Evolutionary conservation across 2,113 vertebrate genomes (phyloP).

Genomic region (Cyprinodon tularosa): DNA sequence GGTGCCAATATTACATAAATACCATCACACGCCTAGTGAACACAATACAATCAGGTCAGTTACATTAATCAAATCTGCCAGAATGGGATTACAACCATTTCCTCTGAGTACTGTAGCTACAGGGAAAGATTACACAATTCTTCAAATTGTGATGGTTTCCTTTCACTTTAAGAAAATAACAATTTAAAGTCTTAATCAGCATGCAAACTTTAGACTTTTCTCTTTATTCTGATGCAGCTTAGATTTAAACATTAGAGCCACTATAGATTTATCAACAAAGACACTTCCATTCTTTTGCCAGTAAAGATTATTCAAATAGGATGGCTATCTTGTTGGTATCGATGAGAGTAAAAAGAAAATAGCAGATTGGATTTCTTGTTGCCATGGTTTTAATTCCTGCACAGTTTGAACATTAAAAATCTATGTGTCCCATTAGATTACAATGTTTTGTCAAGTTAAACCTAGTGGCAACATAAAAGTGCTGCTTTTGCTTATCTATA

Average conservation of each 20-base stretch:
- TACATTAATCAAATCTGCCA: constrained; percentile 33
- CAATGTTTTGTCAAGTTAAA: neutral
- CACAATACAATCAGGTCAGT: constrained; percentile 16
- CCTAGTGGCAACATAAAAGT: no score
- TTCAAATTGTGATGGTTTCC: neutral
- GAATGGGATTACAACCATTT: neutral
- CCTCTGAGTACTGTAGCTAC: neutral
- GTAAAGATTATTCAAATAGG: neutral
- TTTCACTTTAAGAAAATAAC: neutral
- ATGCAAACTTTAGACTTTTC: neutral
- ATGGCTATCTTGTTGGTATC: neutral
- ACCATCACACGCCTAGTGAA: constrained; percentile 7
- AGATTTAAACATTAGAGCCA: neutral
- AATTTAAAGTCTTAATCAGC: neutral
- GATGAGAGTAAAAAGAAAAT: neutral
- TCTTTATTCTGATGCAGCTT: neutral
- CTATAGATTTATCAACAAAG: neutral
- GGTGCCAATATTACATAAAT: constrained; percentile 15
- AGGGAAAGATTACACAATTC: neutral
- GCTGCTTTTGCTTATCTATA: no score
- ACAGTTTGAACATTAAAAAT: neutral
- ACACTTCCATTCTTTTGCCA: neutral
- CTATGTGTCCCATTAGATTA: neutral
- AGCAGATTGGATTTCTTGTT: neutral
- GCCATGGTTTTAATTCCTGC: no score